These are phyloP conservation scores for Tuta absoluta DNA, from an alignment of 2,888 invertebrate species.

Conservation along the genomic window DNA sequence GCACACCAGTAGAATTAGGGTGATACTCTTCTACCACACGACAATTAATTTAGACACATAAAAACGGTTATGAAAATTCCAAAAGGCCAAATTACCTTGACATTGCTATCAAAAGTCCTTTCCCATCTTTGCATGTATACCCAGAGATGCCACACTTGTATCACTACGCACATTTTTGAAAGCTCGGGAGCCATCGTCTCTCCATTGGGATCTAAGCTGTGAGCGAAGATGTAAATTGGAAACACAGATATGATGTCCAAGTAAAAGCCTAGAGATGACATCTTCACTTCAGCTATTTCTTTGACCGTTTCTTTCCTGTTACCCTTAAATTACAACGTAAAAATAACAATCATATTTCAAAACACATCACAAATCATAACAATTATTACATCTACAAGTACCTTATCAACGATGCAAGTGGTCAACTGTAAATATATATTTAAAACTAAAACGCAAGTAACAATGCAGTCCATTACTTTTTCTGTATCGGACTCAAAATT, in stretches of 20 bases:
- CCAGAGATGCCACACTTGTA: slow-evolving; percentile 75
- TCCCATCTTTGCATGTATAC: slow-evolving; percentile 64
- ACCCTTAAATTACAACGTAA: slow-evolving; percentile 49
- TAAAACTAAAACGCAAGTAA: slow-evolving; percentile 61
- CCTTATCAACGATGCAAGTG: slow-evolving; percentile 72
- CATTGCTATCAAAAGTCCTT: slow-evolving; percentile 54
- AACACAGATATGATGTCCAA: slow-evolving; percentile 71
- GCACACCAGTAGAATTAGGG: no score
- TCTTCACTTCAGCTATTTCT: slow-evolving; percentile 71
- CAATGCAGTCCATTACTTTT: slow-evolving; percentile 55
- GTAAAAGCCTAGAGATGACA: slow-evolving; percentile 69
- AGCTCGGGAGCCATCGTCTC: slow-evolving; percentile 57
- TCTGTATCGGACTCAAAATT: slow-evolving; percentile 52
- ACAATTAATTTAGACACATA: no score
- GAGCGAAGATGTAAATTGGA: slow-evolving; percentile 65
- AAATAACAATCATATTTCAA: not conserved
- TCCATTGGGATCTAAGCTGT: slow-evolving; percentile 59
- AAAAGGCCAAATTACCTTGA: slow-evolving; percentile 48
- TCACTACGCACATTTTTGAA: slow-evolving; percentile 56
- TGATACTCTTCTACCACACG: no score
- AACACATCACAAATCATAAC: no score
- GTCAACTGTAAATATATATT: slow-evolving; percentile 75
- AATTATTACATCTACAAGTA: no score
- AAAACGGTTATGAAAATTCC: no score
- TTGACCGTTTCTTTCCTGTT: slow-evolving; percentile 60